Evolutionary conservation across 37 sponge, comb jelly and placozoan species (phyloP).

Genomic region (Spongia lamella): DNA sequence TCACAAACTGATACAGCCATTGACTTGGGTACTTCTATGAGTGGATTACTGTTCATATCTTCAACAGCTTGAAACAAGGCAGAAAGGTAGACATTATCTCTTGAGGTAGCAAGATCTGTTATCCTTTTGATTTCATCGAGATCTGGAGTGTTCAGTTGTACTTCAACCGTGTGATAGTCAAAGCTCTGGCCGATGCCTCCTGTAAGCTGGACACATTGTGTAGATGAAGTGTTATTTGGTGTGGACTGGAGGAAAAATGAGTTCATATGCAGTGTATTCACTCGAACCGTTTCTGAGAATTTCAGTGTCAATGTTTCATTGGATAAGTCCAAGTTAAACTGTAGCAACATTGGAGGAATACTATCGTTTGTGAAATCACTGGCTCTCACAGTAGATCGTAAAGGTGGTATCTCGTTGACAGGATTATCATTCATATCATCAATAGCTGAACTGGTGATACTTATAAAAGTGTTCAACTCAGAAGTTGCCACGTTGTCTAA

Average conservation of each 20-base stretch:
- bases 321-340: slow-evolving; percentile 70
- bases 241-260: slow-evolving; percentile 45
- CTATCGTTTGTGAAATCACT: slow-evolving; percentile 49
- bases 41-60: slow-evolving; percentile 76
- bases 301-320: slow-evolving; percentile 73
- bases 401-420: slow-evolving; percentile 3
- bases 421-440: slow-evolving; percentile 82
- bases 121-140: slow-evolving; percentile 67
- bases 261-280: slow-evolving; percentile 31
- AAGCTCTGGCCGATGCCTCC: slow-evolving; percentile 45
- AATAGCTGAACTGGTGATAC: slow-evolving; percentile 44
- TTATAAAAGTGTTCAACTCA: slow-evolving; percentile 59
- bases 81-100: slow-evolving; percentile 51
- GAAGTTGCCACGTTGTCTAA: slow-evolving; percentile 67
- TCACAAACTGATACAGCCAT: slow-evolving; percentile 16
- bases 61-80: slow-evolving; percentile 42
- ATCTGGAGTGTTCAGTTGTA: slow-evolving; percentile 56
- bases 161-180: slow-evolving; percentile 50
- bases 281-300: slow-evolving; percentile 82
- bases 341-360: slow-evolving; percentile 50
- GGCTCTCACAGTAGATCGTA: slow-evolving; percentile 29
- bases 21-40: slow-evolving; percentile 13
- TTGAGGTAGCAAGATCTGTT: slow-evolving; percentile 41
- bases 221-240: not conserved
- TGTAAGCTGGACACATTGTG: slow-evolving; percentile 30